Percentiles rank a stretch among this genome's conserved stretches.
These are phyloP conservation scores for Eristalis arbustorum DNA, from an alignment of 2,888 invertebrate species.

Conservation along the genomic window DNA sequence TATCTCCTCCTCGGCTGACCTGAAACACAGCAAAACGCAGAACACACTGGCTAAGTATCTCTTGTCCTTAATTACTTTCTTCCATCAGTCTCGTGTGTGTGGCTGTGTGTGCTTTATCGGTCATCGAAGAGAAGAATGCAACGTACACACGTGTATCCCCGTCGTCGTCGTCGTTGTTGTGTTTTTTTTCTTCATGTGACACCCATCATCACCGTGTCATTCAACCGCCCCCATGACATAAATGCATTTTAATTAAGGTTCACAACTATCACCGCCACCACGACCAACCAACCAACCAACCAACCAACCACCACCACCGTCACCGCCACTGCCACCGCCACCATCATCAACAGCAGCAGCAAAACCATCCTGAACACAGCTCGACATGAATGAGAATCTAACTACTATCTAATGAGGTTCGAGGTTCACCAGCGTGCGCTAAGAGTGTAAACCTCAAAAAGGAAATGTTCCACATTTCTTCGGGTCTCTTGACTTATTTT, in stretches of 20 bases:
- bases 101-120: conserved; percentile 39
- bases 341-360: conserved; percentile 6
- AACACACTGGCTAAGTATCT: conserved; percentile 39
- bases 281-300: conserved; percentile 22
- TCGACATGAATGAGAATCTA: conserved; percentile 54
- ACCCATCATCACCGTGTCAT: conserved; percentile 69
- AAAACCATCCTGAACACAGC: neutral
- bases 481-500: conserved; percentile 12
- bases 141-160: conserved; percentile 15
- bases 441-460: conserved; percentile 50
- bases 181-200: conserved; percentile 29
- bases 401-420: conserved; percentile 67
- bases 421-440: conserved; percentile 50
- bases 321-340: neutral
- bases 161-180: neutral
- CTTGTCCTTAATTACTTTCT: conserved; percentile 64
- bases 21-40: conserved; percentile 8
- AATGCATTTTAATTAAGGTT: conserved; percentile 69
- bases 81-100: conserved; percentile 35
- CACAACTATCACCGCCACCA: conserved; percentile 7
- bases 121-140: conserved; percentile 44
- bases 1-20: conserved; percentile 15
- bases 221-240: conserved; percentile 64
- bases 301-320: conserved; percentile 17
- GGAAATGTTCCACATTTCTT: conserved; percentile 63